These are phyloP conservation scores for Colaptes auratus DNA, from an alignment of 2,113 vertebrate genomes.

Conservation along the genomic window DNA sequence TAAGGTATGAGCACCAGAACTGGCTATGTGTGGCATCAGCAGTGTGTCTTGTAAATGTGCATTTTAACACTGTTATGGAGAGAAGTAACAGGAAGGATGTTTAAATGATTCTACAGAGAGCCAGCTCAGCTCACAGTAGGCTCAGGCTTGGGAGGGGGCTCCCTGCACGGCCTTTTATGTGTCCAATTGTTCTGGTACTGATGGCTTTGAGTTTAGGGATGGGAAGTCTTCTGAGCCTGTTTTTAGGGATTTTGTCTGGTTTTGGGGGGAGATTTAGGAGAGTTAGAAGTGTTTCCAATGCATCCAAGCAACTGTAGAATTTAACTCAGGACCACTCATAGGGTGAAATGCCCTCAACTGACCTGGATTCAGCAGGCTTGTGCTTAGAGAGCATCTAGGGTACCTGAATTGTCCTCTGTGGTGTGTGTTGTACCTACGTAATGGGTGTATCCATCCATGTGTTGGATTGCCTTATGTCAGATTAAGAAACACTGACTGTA, in stretches of 20 bases:
- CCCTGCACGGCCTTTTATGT: fast-evolving
- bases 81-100: not conserved
- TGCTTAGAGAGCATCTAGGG: not conserved
- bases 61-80: fast-evolving
- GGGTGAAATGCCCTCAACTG: not conserved
- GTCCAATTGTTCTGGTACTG: not conserved
- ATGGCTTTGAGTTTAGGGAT: not conserved
- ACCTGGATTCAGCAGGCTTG: not conserved
- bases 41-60: not conserved
- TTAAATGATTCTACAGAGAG: not conserved
- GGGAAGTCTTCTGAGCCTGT: not conserved
- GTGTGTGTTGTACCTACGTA: not conserved
- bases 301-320: not conserved
- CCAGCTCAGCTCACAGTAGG: not conserved
- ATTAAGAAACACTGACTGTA: not conserved
- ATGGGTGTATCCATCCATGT: not conserved
- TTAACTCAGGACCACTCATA: not conserved
- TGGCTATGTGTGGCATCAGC: not conserved
- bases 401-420: not conserved
- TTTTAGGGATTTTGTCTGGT: not conserved
- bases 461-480: not conserved
- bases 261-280: fast-evolving
- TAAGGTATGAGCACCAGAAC: not conserved
- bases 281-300: not conserved
- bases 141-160: not conserved